These are phyloP conservation scores for Drosophila equinoxialis DNA, from an alignment of 1,140 invertebrate genomes.

Conservation along the genomic window DNA sequence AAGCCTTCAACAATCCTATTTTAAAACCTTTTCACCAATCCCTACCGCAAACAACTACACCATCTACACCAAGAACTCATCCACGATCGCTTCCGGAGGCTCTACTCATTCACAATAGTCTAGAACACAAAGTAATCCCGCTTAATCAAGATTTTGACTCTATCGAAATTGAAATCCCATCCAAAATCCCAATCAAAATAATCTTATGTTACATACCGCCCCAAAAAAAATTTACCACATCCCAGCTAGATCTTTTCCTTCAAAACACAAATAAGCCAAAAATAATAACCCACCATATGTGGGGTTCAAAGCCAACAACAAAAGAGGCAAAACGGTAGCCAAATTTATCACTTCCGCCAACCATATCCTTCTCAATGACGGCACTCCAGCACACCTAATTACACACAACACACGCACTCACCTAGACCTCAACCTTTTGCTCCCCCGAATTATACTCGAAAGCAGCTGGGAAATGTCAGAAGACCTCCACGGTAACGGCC, in stretches of 20 bases:
- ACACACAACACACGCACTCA: conserved; percentile 31
- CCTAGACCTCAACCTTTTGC: conserved; percentile 12
- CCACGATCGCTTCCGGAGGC: conserved; percentile 7
- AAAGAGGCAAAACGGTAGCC: conserved; percentile 20
- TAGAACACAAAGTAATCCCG: conserved; percentile 14
- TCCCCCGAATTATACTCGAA: conserved; percentile 24
- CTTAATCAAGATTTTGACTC: conserved; percentile 9
- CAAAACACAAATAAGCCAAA: conserved; percentile 22
- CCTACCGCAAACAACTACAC: conserved; percentile 16
- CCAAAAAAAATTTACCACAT: conserved; percentile 12
- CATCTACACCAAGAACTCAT: conserved; percentile 3
- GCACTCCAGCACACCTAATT: conserved; percentile 26
- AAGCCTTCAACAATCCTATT: conserved; percentile 20
- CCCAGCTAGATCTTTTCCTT: conserved; percentile 1
- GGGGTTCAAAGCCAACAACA: conserved; percentile 21
- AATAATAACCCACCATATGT: conserved; percentile 22
- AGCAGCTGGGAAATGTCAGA: conserved; percentile 33
- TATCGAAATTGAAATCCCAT: conserved; percentile 22
- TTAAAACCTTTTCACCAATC: background rate
- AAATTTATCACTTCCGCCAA: conserved; percentile 34
- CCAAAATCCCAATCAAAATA: conserved; percentile 21
- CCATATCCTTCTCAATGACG: conserved; percentile 27
- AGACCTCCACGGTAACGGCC: conserved; percentile 28
- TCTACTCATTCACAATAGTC: conserved; percentile 17
- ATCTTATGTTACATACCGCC: conserved; percentile 7